These are phyloP conservation scores for Acromyrmex echinatior DNA, from an alignment of 1,140 invertebrate genomes.

Conservation along the genomic window DNA sequence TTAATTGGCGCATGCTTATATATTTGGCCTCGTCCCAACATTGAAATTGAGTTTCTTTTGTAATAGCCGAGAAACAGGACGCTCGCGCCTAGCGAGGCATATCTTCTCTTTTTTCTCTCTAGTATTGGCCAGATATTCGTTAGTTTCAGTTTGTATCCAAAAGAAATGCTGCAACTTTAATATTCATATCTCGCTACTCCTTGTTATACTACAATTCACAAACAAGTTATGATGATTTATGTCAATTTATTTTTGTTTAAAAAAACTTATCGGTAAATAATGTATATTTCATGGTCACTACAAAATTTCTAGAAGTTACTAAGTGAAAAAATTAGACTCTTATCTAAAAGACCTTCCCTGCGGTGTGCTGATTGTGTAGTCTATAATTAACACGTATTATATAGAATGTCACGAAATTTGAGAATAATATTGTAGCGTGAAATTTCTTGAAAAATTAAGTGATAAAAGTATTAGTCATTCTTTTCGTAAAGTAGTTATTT, in stretches of 20 bases:
- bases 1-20: constrained; percentile 64
- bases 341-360: too few relatives aligned
- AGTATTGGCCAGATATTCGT: constrained; percentile 27
- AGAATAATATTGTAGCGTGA: too few relatives aligned
- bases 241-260: background rate
- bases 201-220: background rate
- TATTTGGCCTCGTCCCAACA: constrained; percentile 61
- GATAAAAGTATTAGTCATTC: too few relatives aligned
- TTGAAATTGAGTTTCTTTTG: constrained; percentile 70
- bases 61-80: constrained; percentile 50
- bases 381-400: too few relatives aligned
- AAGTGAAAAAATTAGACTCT: too few relatives aligned
- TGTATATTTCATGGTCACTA: too few relatives aligned
- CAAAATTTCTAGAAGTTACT: too few relatives aligned
- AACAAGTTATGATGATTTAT: background rate
- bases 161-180: background rate
- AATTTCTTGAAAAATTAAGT: too few relatives aligned
- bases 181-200: background rate
- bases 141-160: background rate
- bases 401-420: too few relatives aligned
- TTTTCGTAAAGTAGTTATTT: too few relatives aligned
- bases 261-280: too few relatives aligned
- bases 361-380: too few relatives aligned
- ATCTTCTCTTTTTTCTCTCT: background rate
- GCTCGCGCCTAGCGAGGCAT: background rate